These are phyloP conservation scores for Dendrolimus houi DNA, from an alignment of 2,888 invertebrate genomes.

Conservation along the genomic window DNA sequence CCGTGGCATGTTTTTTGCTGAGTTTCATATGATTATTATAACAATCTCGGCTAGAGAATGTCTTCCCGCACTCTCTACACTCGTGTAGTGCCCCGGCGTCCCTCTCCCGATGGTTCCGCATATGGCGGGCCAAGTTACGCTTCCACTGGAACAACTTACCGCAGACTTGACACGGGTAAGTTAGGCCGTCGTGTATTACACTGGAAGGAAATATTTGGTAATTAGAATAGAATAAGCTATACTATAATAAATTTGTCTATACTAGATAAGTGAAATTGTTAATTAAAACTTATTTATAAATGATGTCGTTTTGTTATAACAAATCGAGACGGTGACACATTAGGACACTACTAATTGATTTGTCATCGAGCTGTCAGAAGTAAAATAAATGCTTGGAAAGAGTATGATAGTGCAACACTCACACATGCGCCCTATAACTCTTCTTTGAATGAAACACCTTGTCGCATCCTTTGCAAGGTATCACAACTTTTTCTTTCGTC, in stretches of 20 bases:
- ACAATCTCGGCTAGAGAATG: constrained; percentile 54
- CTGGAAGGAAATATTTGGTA: constrained; percentile 18
- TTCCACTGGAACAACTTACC: constrained; percentile 68
- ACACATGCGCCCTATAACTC: constrained; percentile 63
- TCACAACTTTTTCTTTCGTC: constrained; percentile 43
- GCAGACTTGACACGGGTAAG: constrained; percentile 59
- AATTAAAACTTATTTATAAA: no score
- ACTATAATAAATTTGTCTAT: no score
- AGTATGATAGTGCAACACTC: constrained; percentile 19
- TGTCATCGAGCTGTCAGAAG: no score
- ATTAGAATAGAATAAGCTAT: no score
- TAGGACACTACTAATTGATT: no score
- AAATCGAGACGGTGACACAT: no score
- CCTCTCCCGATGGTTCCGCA: constrained; percentile 50
- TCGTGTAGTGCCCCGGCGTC: constrained; percentile 48
- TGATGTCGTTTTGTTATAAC: no score
- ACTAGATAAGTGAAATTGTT: no score
- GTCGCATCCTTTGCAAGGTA: constrained; percentile 56
- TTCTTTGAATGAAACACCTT: constrained; percentile 60
- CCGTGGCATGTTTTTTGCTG: constrained; percentile 54
- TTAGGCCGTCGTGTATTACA: constrained; percentile 56
- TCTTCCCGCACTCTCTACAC: constrained; percentile 51
- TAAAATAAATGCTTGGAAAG: no score
- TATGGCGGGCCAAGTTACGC: constrained; percentile 55
- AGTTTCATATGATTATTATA: constrained; percentile 61